Base-by-base conservation (phyloP, 2,797 vertebrate species). In the Rachycentron canadum region DNA sequence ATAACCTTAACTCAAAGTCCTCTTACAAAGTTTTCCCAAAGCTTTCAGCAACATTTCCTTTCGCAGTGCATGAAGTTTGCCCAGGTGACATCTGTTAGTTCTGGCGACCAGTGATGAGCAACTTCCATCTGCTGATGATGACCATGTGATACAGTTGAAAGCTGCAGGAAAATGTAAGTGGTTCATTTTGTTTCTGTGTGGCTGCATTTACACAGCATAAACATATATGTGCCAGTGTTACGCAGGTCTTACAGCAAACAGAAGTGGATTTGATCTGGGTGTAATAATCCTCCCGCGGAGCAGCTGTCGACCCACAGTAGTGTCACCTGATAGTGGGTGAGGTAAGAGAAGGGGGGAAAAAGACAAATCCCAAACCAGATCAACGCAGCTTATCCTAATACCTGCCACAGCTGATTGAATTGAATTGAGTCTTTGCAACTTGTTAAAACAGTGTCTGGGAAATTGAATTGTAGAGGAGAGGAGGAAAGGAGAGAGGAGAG, bases 301-400 rank as follows among this genome's bases (percentile, higher is more conserved):
- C 90, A 87, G 90, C 85, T 89, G 90, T 70, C 36, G 14, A 69
- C 63, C 49, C 16, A 36, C 50, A 45, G 69, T 60, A 34, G 47
- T n/a, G 66, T 62, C 82, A 76, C 73, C 67, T 71, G 55, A 79
- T 57, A 80, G 63, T 55, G 72, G 56, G 26, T 55, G 72, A 86
- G 72, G 70, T 80, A 62, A 58, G 30, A 58, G 65, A 3, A 41
- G 28, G 75, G 72, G 72, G 52, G 64, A 73, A 85, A 65, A 73
- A 79, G 65, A 80, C 68, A 87, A 87, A 87, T 89, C 84, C 86
- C 79, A 88, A 89, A 87, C 71, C 81, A 87, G 86, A 88, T 93
- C 84, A 88, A 69, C 66, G 38, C 49, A 82, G 77, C 79, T 93
- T 84, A 88, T 70, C 74, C 47, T 89, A 85, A 90, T 81, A 74